Evolutionary conservation across 2,888 invertebrate genomes (phyloP), one percentile per base, ranked within the genome.

Genomic region (Stenodema calcarata): DNA sequence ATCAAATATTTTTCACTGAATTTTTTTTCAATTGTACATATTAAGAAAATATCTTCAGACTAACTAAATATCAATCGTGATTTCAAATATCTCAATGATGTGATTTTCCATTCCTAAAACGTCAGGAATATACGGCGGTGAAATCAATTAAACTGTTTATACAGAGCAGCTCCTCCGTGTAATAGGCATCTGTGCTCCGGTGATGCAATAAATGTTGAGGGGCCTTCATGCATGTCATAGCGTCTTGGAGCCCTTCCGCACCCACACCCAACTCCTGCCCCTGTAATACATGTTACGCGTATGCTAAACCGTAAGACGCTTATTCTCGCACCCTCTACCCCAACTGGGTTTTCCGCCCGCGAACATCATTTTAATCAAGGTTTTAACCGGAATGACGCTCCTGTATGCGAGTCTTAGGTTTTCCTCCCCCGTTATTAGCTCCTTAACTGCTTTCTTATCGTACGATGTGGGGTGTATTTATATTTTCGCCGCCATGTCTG

Each of bases 281-380:
- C 83, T 83, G 70, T 82, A 87, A 87, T 87, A 87, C 86, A 81
- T 87, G 83, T 86, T 80, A 86, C 81, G 54, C 79, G 86, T 86
- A 87, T 87, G 87, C 87, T 87, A 87, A 87, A 87, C 62, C 83
- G 41, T 87, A 87, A 87, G 87, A 85, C 84, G 87, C 87, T 87
- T 87, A 87, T 69, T 41, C 35, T 54, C 79, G n/a, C 62, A 62
- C 44, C 81, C 30, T 50, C 62, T 30, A 12, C n/a, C 42, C 28
- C 70, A 69, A 12, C 62, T 62, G 27, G 44, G 9, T 42, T n/a
- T 18, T 16, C 44, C 41, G 70, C 83, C 9, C 47, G 35, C 44
- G 83, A 82, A 82, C 62, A 87, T 87, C 79, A 87, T 87, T 87
- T 87, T 87, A 87, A 87, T 87, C 87, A 87, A 87, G 87, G 62